Evolutionary conservation across 2,888 invertebrate genomes (phyloP), one percentile per base, ranked within the genome.

Genomic region (Pherbina coryleti): DNA sequence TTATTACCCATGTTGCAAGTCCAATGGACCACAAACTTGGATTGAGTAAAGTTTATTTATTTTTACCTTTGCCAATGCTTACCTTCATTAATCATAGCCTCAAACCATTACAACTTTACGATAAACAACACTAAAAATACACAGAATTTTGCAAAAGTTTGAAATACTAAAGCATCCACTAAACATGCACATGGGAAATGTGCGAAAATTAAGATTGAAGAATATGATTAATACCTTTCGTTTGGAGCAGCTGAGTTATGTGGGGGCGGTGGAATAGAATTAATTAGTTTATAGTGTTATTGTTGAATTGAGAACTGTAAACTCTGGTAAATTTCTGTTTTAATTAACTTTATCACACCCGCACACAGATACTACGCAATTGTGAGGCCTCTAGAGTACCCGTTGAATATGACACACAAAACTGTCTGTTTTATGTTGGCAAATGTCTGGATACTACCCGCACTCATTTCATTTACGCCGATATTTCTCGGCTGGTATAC

Each of bases 401-500:
- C 97, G 0, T 89, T 96, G 82, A 97, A 96, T 82, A 97, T 98
- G 96, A 98, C 98, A 0, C 94, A 95, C 77, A 92, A 93, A 14
- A 93, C 94, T 53, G 91, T 96, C 0, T 94, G 94, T 0, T 92
- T 96, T 62, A 96, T 96, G 96, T 89, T 97, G 76, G 93, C 95
- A 37, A 94, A 95, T 0, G 97, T 97, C 0, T 98, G 98, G 98
- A 94, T 96, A 84, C 93, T 96, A 81, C 97, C 98, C 0, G 96
- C 96, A 0, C 90, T 98, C 77, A 95, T 98, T 77, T 98, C 98
- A 2, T 98, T 98, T 88, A 92, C 97, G 19, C 98, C 98, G 5
- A 98, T 98, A 78, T 97, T 98, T 89, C 94, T 97, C 91, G 97
- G 96, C 37, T 96, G 97, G 95, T 98, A 98, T 89, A 97, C 97